Base-by-base conservation (phyloP, 2,888 invertebrate species). In the Omphaloscelis lunosa region DNA sequence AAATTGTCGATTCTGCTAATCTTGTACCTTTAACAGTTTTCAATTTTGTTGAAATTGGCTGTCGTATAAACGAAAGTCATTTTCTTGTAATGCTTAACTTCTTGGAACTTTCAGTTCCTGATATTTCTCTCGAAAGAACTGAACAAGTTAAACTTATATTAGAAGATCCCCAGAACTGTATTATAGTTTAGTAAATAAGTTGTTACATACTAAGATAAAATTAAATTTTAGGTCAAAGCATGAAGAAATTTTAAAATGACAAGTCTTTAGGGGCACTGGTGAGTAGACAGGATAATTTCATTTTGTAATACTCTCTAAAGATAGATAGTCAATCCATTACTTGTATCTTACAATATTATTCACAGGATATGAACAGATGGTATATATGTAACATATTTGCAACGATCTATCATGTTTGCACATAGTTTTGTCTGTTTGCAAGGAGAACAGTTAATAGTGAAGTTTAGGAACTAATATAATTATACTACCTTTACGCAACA, bases 351-450 rank as follows among this genome's bases (percentile, higher is more conserved):
- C 23, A 39, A 39, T 56, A 66, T 70, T 71, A 67, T 59, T 11
- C 20, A 48, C 41, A 58, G 41, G 51, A 77, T 62, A 3, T 67
- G n/a, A 53, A 68, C 34, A n/a, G 56, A 7, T 51, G n/a, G 0
- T 29, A 29, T n/a, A 12, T 34, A 34, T 59, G 62, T 63, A 23
- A 66, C 53, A 72, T 80, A 39, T 77, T 51, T 27, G 15, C 11
- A 79, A 74, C 48, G 11, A 63, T 41, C 20, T 23, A 45, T 63
- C n/a, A 23, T 29, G 58, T 78, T 63, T 53, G 67, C 45, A 45
- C 51, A 81, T 62, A 83, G 83, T 83, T 82, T 39, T 41, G 63
- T 72, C n/a, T 68, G 72, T 67, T 81, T 83, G n/a, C 20, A 29
- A 41, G 45, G 41, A 39, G 53, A 56, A 58, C 39, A 41, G 39